phyloP scores from a whole-genome alignment of 2,113 vertebrate genomes.

The Aptenodytes patagonicus region DNA sequence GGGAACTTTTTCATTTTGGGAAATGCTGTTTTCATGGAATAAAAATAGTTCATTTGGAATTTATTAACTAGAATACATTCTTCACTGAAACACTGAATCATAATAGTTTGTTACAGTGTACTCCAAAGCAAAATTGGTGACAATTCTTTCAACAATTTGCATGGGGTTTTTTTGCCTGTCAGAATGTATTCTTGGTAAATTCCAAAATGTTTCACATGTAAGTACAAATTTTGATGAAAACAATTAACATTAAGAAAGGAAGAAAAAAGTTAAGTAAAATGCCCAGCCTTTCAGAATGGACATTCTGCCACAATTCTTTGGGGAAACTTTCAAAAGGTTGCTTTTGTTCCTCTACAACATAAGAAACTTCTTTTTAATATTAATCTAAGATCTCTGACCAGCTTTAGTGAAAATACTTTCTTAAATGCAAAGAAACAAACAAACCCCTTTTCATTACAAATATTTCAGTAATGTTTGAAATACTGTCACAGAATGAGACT shows the following conservation, averaged over 20 bases:
- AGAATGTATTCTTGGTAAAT: neutral
- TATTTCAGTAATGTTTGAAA: neutral
- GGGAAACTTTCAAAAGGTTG: neutral
- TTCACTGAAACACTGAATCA: neutral
- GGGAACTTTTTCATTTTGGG: neutral
- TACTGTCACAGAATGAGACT: neutral
- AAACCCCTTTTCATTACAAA: neutral
- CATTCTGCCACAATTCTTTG: neutral
- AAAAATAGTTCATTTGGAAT: neutral
- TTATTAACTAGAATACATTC: neutral
- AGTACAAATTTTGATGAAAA: neutral
- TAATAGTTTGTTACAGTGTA: neutral
- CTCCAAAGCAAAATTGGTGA: neutral
- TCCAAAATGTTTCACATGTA: neutral
- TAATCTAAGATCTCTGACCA: neutral
- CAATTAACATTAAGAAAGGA: neutral
- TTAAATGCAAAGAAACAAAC: neutral
- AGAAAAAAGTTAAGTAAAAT: neutral
- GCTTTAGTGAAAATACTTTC: neutral
- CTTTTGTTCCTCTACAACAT: neutral
- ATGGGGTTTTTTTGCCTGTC: neutral
- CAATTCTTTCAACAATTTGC: neutral
- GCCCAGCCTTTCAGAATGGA: neutral
- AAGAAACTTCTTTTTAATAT: neutral
- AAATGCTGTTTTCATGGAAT: neutral